phyloP scores from a whole-genome alignment of 2,113 vertebrate genomes.

The Aptenodytes patagonicus region DNA sequence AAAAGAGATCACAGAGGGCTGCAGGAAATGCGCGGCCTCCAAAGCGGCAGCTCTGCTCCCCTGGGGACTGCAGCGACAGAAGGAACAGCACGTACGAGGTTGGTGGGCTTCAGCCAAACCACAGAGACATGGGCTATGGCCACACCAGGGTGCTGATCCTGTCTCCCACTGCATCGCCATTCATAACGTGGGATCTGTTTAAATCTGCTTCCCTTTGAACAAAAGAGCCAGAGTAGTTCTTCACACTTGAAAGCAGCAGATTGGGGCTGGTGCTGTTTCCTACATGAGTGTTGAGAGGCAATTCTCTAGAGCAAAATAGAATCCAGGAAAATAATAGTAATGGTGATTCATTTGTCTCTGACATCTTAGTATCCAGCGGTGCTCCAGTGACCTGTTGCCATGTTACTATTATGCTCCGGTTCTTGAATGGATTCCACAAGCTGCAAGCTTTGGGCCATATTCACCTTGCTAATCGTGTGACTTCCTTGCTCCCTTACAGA shows the following conservation, averaged over 20 bases:
- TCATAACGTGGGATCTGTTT: background rate
- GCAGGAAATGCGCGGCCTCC: constrained; percentile 31
- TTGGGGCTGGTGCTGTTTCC: background rate
- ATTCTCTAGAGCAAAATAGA: background rate
- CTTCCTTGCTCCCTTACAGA: background rate
- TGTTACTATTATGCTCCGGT: rapidly evolving
- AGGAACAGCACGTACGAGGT: constrained; percentile 51
- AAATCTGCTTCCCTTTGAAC: background rate
- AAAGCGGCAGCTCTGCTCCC: constrained; percentile 8
- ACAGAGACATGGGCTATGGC: background rate
- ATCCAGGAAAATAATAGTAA: constrained; percentile 25
- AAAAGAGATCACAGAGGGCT: constrained; percentile 41
- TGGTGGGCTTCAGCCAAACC: background rate
- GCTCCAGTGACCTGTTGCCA: background rate
- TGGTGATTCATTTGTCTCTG: constrained; percentile 1
- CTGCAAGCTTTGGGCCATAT: background rate
- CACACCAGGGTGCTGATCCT: background rate
- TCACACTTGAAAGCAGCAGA: background rate
- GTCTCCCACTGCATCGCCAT: background rate
- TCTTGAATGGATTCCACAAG: background rate
- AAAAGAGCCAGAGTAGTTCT: background rate
- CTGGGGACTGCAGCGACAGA: constrained; percentile 5
- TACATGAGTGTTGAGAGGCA: background rate
- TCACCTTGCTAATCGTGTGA: background rate
- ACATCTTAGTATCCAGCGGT: background rate